Evolutionary conservation across 2,888 invertebrate genomes (phyloP).

Genomic region (Monoplex corrugatus): DNA sequence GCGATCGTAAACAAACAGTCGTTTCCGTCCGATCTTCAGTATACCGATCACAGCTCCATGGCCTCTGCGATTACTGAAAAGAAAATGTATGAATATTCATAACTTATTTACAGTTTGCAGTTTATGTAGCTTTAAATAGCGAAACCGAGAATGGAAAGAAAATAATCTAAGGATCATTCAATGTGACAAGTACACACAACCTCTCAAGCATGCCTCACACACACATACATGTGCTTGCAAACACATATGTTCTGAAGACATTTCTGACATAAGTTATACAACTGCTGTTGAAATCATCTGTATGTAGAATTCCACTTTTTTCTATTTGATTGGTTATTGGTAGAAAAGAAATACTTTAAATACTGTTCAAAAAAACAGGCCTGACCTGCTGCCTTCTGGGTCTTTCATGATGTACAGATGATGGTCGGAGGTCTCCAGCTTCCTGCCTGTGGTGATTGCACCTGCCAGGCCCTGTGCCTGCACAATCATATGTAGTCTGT

Average conservation of each 20-base stretch:
- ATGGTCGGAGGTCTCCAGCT: constrained; percentile 78
- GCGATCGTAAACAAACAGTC: constrained; percentile 88
- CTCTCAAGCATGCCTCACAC: background rate
- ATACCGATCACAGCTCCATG: constrained; percentile 86
- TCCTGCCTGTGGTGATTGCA: constrained; percentile 78
- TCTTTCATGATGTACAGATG: constrained; percentile 80
- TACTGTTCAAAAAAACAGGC: background rate
- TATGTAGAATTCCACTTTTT: too few relatives aligned
- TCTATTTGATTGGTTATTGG: too few relatives aligned
- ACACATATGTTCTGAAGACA: background rate
- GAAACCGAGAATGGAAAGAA: too few relatives aligned
- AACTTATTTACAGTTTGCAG: too few relatives aligned
- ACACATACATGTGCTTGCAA: background rate
- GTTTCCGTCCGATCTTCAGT: constrained; percentile 94
- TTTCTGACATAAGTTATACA: too few relatives aligned
- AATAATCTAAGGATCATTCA: too few relatives aligned
- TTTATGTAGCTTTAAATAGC: too few relatives aligned
- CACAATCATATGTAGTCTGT: too few relatives aligned
- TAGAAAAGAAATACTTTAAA: too few relatives aligned
- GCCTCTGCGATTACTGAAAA: constrained; percentile 80
- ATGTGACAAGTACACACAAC: too few relatives aligned
- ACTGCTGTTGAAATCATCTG: too few relatives aligned
- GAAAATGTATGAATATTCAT: too few relatives aligned
- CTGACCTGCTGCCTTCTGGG: constrained; percentile 71
- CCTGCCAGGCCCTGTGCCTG: constrained; percentile 80